phyloP scores from a whole-genome alignment of 2,797 vertebrate species.

The Syncerus caffer region DNA sequence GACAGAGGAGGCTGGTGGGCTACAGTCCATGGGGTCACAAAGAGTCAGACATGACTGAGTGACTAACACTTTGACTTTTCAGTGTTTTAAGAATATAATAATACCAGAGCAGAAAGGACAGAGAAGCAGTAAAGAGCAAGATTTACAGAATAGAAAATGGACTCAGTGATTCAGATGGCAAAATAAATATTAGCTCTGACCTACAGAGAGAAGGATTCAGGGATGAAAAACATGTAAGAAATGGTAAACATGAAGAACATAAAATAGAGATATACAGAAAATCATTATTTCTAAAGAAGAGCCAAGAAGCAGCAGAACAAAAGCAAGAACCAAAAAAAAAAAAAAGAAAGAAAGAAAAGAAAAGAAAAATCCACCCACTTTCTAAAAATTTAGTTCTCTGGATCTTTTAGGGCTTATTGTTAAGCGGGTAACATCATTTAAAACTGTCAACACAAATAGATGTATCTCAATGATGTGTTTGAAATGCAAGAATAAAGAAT shows the following conservation, averaged over 20 bases:
- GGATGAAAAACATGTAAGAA: neutral
- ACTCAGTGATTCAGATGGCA: neutral
- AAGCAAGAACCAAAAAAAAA: neutral
- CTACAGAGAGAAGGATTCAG: neutral
- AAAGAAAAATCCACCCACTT: neutral
- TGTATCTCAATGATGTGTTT: neutral
- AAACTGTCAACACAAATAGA: neutral
- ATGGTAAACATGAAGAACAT: neutral
- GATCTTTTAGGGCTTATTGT: neutral
- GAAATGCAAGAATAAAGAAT: neutral
- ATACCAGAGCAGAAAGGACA: neutral
- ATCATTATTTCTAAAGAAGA: neutral
- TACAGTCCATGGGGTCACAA: neutral
- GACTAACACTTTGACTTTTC: neutral
- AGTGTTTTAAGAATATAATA: neutral
- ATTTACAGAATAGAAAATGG: neutral
- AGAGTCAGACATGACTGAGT: neutral
- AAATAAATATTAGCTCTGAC: slow-evolving; percentile 29
- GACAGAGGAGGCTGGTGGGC: neutral
- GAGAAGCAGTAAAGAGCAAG: neutral
- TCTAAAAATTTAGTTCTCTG: neutral
- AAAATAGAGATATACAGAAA: neutral
- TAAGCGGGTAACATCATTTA: neutral
- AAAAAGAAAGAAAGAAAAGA: neutral
- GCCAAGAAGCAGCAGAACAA: neutral